Base-by-base conservation (phyloP, 2,888 invertebrate species). In the Erpobdella octoculata region DNA sequence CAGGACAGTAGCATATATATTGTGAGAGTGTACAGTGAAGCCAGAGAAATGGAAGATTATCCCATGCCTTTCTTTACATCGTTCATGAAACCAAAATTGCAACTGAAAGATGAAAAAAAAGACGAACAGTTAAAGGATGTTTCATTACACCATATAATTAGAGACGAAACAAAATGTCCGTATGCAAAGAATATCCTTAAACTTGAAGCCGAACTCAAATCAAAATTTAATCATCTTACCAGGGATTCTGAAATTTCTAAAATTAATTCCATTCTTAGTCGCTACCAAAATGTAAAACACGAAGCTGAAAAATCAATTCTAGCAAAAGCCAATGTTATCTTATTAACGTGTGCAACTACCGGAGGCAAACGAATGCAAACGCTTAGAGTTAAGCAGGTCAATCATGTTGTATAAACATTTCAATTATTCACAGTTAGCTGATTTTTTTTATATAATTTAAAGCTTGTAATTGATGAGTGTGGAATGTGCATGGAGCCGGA, bases 401-500 rank as follows among this genome's bases (percentile, higher is more conserved):
- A n/a, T n/a, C n/a, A n/a, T n/a, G n/a, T n/a, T n/a, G n/a, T n/a
- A n/a, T n/a, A n/a, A n/a, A n/a, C n/a, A n/a, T n/a, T n/a, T n/a
- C n/a, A n/a, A n/a, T n/a, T n/a, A n/a, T n/a, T n/a, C n/a, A n/a
- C n/a, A n/a, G n/a, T n/a, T n/a, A n/a, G n/a, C n/a, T n/a, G n/a
- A n/a, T n/a, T n/a, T n/a, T n/a, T n/a, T n/a, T n/a, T n/a, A n/a
- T n/a, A n/a, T n/a, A n/a, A n/a, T n/a, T n/a, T n/a, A 3, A 76
- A 80, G 78, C 70, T 78, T 15, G 78, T 80, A n/a, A 77, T 80
- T n/a, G 80, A 80, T 69, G 80, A 80, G 72, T 76, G 78, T 68
- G 80, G 79, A 12, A 80, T 80, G 80, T 79, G 79, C 70, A 78
- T 77, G n/a, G 80, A 80, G 72, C 79, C 80, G 15, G 78, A 80